Evolutionary conservation across 2,797 vertebrate species (phyloP).

Genomic region (Linurgus olivaceus): DNA sequence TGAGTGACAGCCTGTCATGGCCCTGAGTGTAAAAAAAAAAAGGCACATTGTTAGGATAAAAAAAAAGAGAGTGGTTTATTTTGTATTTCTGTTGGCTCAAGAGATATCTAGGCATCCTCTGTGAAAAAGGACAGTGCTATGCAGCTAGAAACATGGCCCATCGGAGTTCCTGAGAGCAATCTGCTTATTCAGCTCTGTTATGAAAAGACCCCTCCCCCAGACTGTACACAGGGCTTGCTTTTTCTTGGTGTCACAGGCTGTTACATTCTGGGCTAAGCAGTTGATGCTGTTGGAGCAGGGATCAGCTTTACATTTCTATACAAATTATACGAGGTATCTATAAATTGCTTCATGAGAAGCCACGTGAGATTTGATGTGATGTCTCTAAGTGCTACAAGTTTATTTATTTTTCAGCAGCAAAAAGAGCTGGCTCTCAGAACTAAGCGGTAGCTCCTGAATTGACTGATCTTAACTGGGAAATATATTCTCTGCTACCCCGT

Average conservation of each 20-base stretch:
- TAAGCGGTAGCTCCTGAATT: background rate
- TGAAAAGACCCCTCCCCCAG: background rate
- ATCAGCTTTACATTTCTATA: conserved; percentile 32
- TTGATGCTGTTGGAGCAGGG: background rate
- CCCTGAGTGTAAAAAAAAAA: conserved; percentile 13
- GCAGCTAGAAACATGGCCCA: conserved; percentile 25
- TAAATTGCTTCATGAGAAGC: conserved; percentile 42
- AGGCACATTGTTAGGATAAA: background rate
- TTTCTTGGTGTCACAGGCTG: conserved; percentile 34
- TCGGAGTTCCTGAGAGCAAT: background rate
- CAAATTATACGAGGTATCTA: conserved; percentile 35
- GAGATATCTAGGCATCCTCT: conserved; percentile 8
- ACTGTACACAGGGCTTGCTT: background rate
- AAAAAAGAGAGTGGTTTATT: background rate
- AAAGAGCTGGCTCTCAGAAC: background rate
- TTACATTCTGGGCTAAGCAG: conserved; percentile 21
- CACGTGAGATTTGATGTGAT: conserved; percentile 26
- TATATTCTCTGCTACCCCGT: background rate
- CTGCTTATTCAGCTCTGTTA: conserved; percentile 48
- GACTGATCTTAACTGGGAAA: conserved; percentile 23
- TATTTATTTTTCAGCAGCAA: conserved; percentile 46
- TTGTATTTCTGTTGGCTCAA: conserved; percentile 32
- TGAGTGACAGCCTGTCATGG: conserved; percentile 12
- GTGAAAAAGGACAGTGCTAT: conserved; percentile 37
- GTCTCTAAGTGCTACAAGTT: conserved; percentile 13